Evolutionary conservation across 2,113 vertebrate genomes (phyloP), one percentile per base, ranked within the genome.

Genomic region (Nestor notabilis): DNA sequence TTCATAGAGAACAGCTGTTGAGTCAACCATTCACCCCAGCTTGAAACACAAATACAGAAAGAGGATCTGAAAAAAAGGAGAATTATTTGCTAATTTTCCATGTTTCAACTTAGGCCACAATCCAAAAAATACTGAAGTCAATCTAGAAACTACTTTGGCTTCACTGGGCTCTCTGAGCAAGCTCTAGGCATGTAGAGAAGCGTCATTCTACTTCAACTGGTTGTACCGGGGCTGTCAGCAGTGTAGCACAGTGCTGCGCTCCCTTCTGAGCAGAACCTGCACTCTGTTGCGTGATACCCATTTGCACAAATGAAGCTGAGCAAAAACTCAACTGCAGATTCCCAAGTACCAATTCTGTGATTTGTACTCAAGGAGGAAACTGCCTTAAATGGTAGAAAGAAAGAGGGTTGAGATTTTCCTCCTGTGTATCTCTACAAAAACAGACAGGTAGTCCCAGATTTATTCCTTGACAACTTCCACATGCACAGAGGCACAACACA

Each of bases 191-290:
- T 4, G 7, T 31, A 25, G 33, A 24, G n/a, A 75, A 70, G 58
- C 29, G 15, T 13, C 21, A 16, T 61, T 58, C 41, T 41, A 6
- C 37, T 87, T 71, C 28, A 44, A 14, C 21, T 49, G 50, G 68
- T 71, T 17, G 31, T 55, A 41, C 23, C 0, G 1, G 29, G 29
- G 8, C 50, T 46, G 25, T 12, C 5, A 3, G 15, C 1, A 1
- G 9, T 5, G 31, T 25, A 1, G n/a, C 79, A 14, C 10, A 0
- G 13, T 1, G 1, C 47, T 2, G 1, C 2, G 1, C 20, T 20
- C 43, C 56, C 28, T 58, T 58, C 56, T 58, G 20, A 10, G 33
- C 33, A 58, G 56, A 35, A 35, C 56, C 21, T 37, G 9, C 31
- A 23, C 17, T 28, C 25, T 8, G 4, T 33, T 31, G 20, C 1